phyloP scores from a whole-genome alignment of 2,888 invertebrate genomes.

The Luperina nickerlii region DNA sequence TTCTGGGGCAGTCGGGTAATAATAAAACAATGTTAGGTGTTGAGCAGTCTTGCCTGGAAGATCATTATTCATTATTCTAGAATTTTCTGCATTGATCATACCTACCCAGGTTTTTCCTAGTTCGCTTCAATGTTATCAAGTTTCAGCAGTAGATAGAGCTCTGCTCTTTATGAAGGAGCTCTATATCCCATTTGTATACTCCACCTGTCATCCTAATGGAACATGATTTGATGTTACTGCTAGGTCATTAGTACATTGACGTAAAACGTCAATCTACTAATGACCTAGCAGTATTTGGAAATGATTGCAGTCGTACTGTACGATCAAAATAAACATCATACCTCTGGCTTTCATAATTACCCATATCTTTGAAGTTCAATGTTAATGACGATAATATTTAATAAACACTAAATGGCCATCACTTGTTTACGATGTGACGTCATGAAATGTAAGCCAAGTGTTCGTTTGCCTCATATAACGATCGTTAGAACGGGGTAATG shows the following conservation, averaged over 20 bases:
- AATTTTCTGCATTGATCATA: neutral
- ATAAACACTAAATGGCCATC: slow-evolving; percentile 33
- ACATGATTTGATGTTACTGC: neutral
- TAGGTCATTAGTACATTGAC: too few relatives aligned
- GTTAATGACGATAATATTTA: slow-evolving; percentile 49
- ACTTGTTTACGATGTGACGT: slow-evolving; percentile 36
- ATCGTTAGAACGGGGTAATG: neutral
- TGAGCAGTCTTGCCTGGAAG: neutral
- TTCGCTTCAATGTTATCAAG: neutral
- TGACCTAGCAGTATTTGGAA: neutral
- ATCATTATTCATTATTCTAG: neutral
- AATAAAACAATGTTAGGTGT: neutral
- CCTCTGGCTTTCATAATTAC: slow-evolving; percentile 5
- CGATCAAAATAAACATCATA: neutral
- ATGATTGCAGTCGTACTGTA: neutral
- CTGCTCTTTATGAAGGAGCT: neutral
- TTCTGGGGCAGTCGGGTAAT: neutral
- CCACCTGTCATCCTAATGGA: neutral
- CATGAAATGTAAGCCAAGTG: slow-evolving; percentile 11
- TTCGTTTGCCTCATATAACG: neutral
- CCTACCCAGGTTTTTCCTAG: neutral
- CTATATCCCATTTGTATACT: neutral
- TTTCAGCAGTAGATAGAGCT: neutral
- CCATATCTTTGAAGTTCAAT: slow-evolving; percentile 50
- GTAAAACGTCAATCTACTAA: too few relatives aligned